Evolutionary conservation across 2,888 invertebrate species (phyloP).

Genomic region (Metallyticus violacea): DNA sequence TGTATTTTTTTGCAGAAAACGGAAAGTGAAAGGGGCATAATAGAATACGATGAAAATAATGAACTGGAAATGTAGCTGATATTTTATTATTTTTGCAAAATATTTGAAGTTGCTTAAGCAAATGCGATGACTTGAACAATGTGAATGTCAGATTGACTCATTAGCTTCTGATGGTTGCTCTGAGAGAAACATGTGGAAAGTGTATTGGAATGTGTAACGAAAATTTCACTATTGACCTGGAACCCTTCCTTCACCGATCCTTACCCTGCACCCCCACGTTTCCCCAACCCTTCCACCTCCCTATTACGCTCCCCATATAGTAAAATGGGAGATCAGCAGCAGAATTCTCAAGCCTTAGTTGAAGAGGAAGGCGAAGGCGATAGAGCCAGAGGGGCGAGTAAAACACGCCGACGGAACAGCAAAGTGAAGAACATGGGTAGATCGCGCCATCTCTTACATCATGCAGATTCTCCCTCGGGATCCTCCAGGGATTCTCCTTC

Average conservation of each 20-base stretch:
- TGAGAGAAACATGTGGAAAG: background rate
- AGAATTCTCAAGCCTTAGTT: background rate
- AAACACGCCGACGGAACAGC: background rate
- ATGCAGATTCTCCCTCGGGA: background rate
- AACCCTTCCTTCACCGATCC: background rate
- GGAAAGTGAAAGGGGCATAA: background rate
- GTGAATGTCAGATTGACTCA: background rate
- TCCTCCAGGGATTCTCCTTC: conserved; percentile 14
- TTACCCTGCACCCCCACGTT: background rate
- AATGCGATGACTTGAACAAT: background rate
- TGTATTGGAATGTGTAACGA: background rate
- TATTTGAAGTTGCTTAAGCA: background rate
- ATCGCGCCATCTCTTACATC: background rate
- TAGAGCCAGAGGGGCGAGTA: background rate
- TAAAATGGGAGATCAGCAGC: background rate
- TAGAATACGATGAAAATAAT: background rate
- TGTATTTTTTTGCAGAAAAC: background rate
- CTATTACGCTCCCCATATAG: background rate
- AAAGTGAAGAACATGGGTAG: background rate
- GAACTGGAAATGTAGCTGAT: background rate
- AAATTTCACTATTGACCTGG: background rate
- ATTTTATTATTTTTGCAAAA: background rate
- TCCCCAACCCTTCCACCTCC: background rate
- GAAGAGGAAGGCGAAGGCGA: background rate
- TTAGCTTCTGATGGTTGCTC: background rate